Evolutionary conservation across 2,797 vertebrate genomes (phyloP).

Genomic region (Tokudaia tokunoshimensis): DNA sequence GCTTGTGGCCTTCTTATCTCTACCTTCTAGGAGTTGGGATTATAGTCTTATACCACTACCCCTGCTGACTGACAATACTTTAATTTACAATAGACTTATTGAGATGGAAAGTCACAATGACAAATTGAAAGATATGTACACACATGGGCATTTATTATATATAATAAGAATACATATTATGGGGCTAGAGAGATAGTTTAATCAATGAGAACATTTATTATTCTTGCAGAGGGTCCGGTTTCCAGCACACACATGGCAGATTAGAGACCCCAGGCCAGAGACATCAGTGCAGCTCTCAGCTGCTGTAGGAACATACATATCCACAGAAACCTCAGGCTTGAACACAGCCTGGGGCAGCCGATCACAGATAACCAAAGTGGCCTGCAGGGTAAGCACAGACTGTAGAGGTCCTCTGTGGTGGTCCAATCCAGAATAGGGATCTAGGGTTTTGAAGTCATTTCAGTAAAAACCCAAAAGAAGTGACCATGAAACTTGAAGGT

Average conservation of each 20-base stretch:
- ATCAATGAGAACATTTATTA: not conserved
- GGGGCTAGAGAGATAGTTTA: not conserved
- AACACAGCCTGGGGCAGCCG: not conserved
- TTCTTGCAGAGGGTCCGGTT: not conserved
- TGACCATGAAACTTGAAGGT: not conserved
- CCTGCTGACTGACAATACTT: not conserved
- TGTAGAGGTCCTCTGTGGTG: not conserved
- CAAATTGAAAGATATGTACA: not conserved
- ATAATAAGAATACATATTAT: not conserved
- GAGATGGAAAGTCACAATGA: too few species aligned
- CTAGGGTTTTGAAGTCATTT: constrained; percentile 8
- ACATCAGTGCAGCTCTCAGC: not conserved
- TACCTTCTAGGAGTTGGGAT: not conserved
- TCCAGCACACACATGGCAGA: not conserved
- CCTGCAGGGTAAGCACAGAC: not conserved
- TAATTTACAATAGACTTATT: not conserved
- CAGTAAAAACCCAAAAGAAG: not conserved
- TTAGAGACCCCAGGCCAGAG: not conserved
- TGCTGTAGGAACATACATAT: not conserved
- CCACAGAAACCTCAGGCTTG: not conserved
- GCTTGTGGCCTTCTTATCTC: not conserved
- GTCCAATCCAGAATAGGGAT: not conserved
- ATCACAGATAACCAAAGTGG: not conserved
- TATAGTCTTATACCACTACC: not conserved
- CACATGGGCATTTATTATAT: not conserved